Conservation (phyloP, 2,888 invertebrate genomes). For the Chrysolina oricalcia region DNA sequence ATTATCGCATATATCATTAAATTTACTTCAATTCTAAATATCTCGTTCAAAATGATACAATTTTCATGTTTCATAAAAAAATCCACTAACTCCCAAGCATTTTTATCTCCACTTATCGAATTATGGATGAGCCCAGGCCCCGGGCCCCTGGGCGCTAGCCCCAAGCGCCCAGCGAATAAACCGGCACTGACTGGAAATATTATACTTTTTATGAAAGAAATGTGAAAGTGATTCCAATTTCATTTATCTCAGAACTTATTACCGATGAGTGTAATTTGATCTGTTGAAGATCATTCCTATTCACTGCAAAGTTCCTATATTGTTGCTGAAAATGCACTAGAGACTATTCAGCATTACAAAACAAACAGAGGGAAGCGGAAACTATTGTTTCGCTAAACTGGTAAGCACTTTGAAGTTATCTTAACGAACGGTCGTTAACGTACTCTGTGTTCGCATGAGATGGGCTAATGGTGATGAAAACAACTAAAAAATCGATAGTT, state of each 20-base stretch:
- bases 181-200: too few species aligned
- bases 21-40: too few species aligned
- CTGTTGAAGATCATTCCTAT: not conserved
- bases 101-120: too few species aligned
- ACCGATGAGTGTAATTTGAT: not conserved
- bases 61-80: too few species aligned
- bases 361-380: not conserved
- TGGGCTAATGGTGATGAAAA: not conserved
- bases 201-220: too few species aligned
- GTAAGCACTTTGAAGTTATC: not conserved
- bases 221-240: too few species aligned
- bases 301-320: conserved; percentile 10
- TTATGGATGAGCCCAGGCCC: too few species aligned
- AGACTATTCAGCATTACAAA: not conserved
- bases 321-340: not conserved
- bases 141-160: too few species aligned
- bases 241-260: not conserved
- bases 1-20: too few species aligned
- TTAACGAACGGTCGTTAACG: not conserved
- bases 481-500: not conserved
- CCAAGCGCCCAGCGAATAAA: too few species aligned
- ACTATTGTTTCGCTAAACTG: conserved; percentile 3
- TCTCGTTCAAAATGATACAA: too few species aligned
- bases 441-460: not conserved
- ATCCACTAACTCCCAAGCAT: too few species aligned